phyloP scores from a whole-genome alignment of 2,888 invertebrate species.

The Diarsia brunnea region DNA sequence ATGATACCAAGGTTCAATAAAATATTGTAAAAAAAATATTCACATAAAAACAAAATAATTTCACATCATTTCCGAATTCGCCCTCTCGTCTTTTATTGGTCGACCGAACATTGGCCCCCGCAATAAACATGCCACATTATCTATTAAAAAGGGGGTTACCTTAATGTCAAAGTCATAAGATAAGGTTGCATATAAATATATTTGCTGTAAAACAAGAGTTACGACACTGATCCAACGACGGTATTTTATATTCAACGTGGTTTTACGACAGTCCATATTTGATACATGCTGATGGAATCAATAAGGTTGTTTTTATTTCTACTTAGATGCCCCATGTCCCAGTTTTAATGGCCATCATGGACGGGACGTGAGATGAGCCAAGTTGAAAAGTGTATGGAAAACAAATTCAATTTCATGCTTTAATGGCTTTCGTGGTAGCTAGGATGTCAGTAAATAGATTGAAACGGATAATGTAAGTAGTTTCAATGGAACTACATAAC shows the following conservation, averaged over 20 bases:
- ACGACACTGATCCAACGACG: conserved; percentile 60
- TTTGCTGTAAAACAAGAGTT: conserved; percentile 71
- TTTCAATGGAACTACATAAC: background rate
- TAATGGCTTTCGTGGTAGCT: conserved; percentile 23
- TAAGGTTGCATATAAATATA: conserved; percentile 69
- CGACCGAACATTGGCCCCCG: conserved; percentile 8
- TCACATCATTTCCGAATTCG: conserved; percentile 25
- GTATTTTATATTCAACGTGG: conserved; percentile 71
- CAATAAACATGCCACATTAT: conserved; percentile 60
- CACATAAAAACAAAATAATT: conserved; percentile 19
- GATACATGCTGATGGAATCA: conserved; percentile 73
- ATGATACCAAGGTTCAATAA: background rate
- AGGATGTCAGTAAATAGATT: conserved; percentile 5
- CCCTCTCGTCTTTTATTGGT: conserved; percentile 34
- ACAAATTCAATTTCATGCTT: conserved; percentile 38
- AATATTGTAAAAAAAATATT: conserved; percentile 21
- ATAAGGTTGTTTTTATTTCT: conserved; percentile 67
- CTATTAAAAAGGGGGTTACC: conserved; percentile 64
- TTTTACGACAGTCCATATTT: conserved; percentile 71
- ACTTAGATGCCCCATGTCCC: conserved; percentile 32
- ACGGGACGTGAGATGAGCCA: conserved; percentile 14
- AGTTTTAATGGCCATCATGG: conserved; percentile 46
- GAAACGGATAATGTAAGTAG: background rate
- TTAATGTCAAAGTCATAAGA: conserved; percentile 51
- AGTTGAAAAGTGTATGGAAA: conserved; percentile 35